These are phyloP conservation scores for Coelinius sp. DNA, from an alignment of 2,888 invertebrate genomes.

Conservation along the genomic window DNA sequence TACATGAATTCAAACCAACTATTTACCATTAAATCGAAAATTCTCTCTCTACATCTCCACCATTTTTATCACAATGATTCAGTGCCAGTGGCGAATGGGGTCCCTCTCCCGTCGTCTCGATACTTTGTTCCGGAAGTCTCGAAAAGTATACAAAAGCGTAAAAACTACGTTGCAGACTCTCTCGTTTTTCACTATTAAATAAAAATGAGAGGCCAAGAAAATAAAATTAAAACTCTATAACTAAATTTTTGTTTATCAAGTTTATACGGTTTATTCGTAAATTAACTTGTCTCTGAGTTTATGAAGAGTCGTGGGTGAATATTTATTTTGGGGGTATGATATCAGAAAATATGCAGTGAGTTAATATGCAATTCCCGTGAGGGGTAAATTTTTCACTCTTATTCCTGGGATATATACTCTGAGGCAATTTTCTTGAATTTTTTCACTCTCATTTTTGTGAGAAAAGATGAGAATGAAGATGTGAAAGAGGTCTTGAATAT, in stretches of 20 bases:
- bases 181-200: no score
- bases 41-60: neutral
- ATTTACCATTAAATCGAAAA: neutral
- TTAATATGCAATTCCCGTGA: constrained; percentile 2
- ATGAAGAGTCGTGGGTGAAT: neutral
- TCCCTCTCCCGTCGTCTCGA: constrained; percentile 1
- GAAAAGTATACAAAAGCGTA: constrained; percentile 22
- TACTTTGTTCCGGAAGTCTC: constrained; percentile 30
- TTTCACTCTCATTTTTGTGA: neutral
- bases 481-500: no score
- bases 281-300: neutral
- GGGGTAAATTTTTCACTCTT: neutral
- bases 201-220: neutral
- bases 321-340: neutral
- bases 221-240: constrained; percentile 17
- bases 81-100: neutral
- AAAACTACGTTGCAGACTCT: neutral
- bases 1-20: neutral
- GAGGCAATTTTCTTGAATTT: neutral
- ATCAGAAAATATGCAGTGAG: neutral
- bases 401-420: neutral
- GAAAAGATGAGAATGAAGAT: neutral
- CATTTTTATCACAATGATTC: neutral
- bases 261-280: constrained; percentile 3
- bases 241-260: constrained; percentile 16